These are phyloP conservation scores for Muscidifurax raptorellus DNA, from an alignment of 1,140 invertebrate species.

Conservation along the genomic window DNA sequence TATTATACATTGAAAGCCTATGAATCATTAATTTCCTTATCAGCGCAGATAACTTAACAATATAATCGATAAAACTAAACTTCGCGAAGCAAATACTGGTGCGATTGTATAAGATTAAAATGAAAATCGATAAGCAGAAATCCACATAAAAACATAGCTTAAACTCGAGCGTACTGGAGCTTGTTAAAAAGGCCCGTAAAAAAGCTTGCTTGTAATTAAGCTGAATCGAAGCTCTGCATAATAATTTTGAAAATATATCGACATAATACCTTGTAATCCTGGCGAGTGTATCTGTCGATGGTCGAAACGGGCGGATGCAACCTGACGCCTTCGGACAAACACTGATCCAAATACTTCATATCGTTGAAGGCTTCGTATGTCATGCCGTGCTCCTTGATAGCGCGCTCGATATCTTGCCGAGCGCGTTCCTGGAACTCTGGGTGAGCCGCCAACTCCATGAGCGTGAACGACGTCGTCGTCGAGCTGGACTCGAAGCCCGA, in stretches of 20 bases:
- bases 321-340: constrained; percentile 71
- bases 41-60: too few species aligned
- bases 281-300: constrained; percentile 74
- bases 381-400: constrained; percentile 65
- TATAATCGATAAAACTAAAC: too few species aligned
- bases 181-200: too few species aligned
- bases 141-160: too few species aligned
- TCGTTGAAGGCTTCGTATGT: constrained; percentile 67
- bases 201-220: too few species aligned
- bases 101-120: too few species aligned
- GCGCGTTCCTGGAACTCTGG: constrained; percentile 70
- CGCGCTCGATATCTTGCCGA: constrained; percentile 77
- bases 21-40: too few species aligned
- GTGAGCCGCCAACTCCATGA: constrained; percentile 72
- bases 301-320: constrained; percentile 79
- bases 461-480: constrained; percentile 69
- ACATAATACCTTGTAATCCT: constrained; percentile 67
- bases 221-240: neutral
- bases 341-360: constrained; percentile 69
- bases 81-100: too few species aligned
- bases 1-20: too few species aligned
- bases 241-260: neutral
- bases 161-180: too few species aligned
- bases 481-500: constrained; percentile 79
- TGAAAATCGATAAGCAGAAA: too few species aligned